Evolutionary conservation across 2,888 invertebrate species (phyloP).

Genomic region (Macrosiphum euphorbiae): DNA sequence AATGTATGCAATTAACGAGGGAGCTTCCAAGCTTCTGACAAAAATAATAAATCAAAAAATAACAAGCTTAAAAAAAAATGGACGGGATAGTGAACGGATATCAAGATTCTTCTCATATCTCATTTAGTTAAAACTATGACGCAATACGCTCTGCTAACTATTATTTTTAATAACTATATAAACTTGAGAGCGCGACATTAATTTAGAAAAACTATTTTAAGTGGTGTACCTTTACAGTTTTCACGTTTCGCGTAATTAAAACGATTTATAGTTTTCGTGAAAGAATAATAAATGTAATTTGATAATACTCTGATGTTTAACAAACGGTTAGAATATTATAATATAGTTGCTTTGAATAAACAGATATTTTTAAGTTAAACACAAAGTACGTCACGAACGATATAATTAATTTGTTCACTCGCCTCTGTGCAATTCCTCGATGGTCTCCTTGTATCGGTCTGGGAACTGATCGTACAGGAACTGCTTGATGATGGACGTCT

Average conservation of each 20-base stretch:
- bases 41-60: neutral
- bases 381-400: constrained; percentile 66
- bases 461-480: constrained; percentile 75
- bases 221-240: neutral
- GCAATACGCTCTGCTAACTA: neutral
- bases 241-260: neutral
- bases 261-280: neutral
- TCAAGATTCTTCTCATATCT: neutral
- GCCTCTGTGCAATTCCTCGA: constrained; percentile 76
- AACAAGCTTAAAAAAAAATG: neutral
- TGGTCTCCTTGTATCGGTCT: constrained; percentile 75
- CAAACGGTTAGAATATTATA: neutral
- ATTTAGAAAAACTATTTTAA: neutral
- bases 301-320: neutral
- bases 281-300: neutral
- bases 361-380: neutral
- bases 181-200: neutral
- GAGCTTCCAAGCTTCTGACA: neutral
- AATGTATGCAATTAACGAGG: neutral
- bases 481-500: constrained; percentile 76
- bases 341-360: neutral
- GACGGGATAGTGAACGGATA: neutral
- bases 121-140: neutral
- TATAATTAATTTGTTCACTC: constrained; percentile 69
- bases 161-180: neutral